Evolutionary conservation across 1,140 invertebrate genomes (phyloP), one percentile per base, ranked within the genome.

Genomic region (Drosophila subpulchrella): DNA sequence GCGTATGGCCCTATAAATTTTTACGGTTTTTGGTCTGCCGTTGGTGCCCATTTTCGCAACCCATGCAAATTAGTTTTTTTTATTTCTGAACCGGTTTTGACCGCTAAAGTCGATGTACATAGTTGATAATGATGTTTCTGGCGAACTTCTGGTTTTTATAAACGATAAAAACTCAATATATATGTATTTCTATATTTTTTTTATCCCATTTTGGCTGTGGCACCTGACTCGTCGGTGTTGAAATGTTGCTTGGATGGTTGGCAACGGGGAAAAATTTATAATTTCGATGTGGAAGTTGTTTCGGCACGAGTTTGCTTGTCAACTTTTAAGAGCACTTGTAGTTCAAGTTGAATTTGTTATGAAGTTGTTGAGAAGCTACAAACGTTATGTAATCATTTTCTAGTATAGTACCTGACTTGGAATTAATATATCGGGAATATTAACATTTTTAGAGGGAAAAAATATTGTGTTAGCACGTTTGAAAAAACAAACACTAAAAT

Each of bases 1-100:
- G 36, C 38, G 34, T 53, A 24, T 55, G 20, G 36, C 44, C 59
- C 71, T 5, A 75, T 75, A 75, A 75, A 75, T 75, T 51, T 75
- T 75, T 56, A 75, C 46, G 65, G 51, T 27, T 71, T 68, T 68
- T 71, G 42, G 42, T 15, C 32, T 24, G 36, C 13, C 15, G 20
- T 30, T 54, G 34, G 47, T 38, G 56, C 55, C 55, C 41, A 32
- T 53, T 58, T 74, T 74, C 67, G 67, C 67, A 42, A 57, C 46
- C 51, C 72, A 75, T 75, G 72, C 71, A 75, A 75, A 75, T 75
- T 62, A 63, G 51, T 24, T 36, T 63, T 8, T 63, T 54, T 50
- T 72, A 58, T 68, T 68, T 36, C 12, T 17, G 6, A 75, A 75
- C 72, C 59, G 72, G 70, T 75, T 63, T 6, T 15, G 42, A 30